phyloP scores from a whole-genome alignment of 2,113 vertebrate species.

The Egretta garzetta region DNA sequence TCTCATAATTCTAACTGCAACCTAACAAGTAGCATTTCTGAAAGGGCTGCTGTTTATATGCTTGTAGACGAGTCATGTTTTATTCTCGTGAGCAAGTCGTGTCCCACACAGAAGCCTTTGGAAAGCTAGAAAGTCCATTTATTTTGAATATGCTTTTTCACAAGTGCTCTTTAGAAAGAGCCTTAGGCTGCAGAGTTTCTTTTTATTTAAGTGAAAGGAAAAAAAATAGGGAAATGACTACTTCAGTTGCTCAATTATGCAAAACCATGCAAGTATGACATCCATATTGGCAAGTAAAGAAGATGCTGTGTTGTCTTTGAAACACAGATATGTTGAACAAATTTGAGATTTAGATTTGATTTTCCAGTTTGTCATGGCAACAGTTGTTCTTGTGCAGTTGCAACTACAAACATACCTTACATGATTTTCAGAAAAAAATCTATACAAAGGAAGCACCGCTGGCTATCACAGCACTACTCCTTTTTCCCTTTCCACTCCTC shows the following conservation, averaged over 20 bases:
- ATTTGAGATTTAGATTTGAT: background rate
- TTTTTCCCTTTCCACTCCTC: background rate
- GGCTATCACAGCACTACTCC: background rate
- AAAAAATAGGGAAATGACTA: background rate
- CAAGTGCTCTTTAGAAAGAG: background rate
- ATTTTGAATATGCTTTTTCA: background rate
- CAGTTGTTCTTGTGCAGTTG: background rate
- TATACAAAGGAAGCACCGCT: background rate
- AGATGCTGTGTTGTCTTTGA: background rate
- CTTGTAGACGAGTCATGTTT: background rate
- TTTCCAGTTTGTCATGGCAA: background rate
- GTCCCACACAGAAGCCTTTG: background rate
- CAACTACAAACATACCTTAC: background rate
- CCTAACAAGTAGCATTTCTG: background rate
- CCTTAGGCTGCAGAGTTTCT: background rate
- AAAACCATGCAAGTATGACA: background rate
- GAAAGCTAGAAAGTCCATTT: background rate
- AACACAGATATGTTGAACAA: background rate
- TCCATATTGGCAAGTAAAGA: background rate
- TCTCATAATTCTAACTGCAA: conserved; percentile 21
- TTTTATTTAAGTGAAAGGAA: background rate
- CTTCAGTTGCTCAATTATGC: background rate
- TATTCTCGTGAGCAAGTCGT: no score
- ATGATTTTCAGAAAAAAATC: background rate
- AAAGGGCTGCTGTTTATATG: background rate